Percentiles rank a stretch among this genome's conserved stretches.
Evolutionary conservation across 2,113 vertebrate species (phyloP).

Genomic region (Abramis brama): DNA sequence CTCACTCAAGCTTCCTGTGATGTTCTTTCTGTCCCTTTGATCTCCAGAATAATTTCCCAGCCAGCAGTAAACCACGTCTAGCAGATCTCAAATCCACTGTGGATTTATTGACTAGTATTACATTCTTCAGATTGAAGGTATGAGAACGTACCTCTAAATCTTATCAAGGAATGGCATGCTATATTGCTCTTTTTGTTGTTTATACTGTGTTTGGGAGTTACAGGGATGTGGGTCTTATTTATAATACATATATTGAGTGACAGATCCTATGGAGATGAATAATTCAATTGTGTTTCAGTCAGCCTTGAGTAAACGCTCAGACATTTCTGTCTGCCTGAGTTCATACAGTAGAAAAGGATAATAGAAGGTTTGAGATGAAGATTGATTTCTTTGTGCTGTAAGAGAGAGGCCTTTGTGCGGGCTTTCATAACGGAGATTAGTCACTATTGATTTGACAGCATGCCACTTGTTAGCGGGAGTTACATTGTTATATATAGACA

Average conservation of each 20-base stretch:
- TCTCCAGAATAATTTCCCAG: conserved; percentile 94
- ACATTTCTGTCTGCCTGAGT: conserved; percentile 6
- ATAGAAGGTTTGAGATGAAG: conserved; percentile 27
- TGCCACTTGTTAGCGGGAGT: background rate
- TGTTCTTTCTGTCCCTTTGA: conserved; percentile 23
- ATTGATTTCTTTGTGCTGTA: conserved; percentile 37
- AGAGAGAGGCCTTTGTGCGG: conserved; percentile 21
- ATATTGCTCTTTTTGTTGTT: background rate
- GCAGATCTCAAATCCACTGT: conserved; percentile 94
- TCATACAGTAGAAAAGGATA: background rate
- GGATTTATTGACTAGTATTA: conserved; percentile 97
- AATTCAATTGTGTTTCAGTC: background rate
- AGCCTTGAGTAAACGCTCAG: background rate
- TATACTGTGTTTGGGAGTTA: background rate
- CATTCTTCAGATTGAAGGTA: conserved; percentile 99
- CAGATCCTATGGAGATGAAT: background rate
- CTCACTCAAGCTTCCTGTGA: conserved; percentile 7
- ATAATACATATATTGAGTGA: background rate
- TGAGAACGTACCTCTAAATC: background rate
- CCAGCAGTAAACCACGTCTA: conserved; percentile 86
- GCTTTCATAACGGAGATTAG: conserved; percentile 7
- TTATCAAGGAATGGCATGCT: background rate
- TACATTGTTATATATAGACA: background rate
- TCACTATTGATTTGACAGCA: conserved; percentile 12
- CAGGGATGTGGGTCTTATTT: conserved; percentile 3